A percentile compares a stretch with the other conserved stretches of the same genome.
Evolutionary conservation across 2,797 vertebrate species (phyloP).

Genomic region (Macrochelys suwanniensis): DNA sequence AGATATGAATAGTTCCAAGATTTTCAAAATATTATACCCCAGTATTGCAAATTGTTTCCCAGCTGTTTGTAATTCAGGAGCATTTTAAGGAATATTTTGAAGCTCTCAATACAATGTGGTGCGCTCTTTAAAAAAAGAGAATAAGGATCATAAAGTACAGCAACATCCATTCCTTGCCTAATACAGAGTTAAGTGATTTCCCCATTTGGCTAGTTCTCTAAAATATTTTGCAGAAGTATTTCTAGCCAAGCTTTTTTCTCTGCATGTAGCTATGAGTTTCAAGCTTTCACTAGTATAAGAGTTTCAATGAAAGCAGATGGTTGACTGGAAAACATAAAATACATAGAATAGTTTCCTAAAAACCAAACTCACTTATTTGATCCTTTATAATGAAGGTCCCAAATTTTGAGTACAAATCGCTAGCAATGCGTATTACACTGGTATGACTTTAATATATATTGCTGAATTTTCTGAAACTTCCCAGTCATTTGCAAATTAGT

Average conservation of each 20-base stretch:
- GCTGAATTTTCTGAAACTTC: background rate
- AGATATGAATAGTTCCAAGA: fast-evolving
- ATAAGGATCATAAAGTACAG: background rate
- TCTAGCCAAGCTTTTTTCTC: background rate
- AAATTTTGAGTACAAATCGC: background rate
- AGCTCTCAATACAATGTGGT: fast-evolving
- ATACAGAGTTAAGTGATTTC: background rate
- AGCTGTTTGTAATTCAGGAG: fast-evolving
- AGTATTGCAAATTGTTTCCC: background rate
- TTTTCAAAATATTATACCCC: background rate
- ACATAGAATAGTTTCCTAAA: background rate
- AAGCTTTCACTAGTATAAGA: background rate
- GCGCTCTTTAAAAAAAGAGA: background rate
- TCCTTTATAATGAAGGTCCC: background rate
- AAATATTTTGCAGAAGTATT: background rate
- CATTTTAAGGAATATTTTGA: background rate
- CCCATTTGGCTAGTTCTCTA: background rate
- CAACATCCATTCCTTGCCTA: fast-evolving
- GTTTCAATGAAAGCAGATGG: background rate
- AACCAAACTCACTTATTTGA: background rate
- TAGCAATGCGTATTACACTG: fast-evolving
- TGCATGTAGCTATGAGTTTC: background rate
- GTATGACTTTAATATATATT: background rate
- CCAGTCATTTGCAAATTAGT: background rate
- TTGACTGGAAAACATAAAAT: background rate